These are phyloP conservation scores for Opisthocomus hoazin DNA, from an alignment of 2,113 vertebrate genomes.

Conservation along the genomic window DNA sequence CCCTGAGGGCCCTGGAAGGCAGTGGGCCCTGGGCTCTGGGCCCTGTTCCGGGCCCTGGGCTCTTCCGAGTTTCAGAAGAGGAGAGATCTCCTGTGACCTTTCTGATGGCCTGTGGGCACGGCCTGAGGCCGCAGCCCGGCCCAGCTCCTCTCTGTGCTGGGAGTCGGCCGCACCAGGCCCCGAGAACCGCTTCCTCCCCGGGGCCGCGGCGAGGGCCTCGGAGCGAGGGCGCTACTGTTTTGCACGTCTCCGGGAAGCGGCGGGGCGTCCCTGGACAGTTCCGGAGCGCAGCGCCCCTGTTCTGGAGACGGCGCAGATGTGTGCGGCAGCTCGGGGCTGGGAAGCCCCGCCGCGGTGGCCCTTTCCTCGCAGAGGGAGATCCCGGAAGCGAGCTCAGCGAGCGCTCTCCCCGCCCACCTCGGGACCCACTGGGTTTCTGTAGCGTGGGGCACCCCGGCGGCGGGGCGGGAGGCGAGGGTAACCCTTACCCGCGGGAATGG, in stretches of 20 bases:
- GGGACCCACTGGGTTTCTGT: neutral
- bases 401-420: neutral
- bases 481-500: neutral
- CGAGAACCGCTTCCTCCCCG: neutral
- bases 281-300: conserved; percentile 5
- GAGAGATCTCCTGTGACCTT: neutral
- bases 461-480: neutral
- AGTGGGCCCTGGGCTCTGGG: neutral
- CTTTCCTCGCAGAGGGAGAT: neutral
- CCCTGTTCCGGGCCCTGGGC: neutral
- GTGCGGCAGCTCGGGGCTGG: neutral
- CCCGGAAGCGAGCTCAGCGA: neutral
- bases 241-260: neutral
- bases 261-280: neutral
- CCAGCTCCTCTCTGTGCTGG: neutral
- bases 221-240: neutral
- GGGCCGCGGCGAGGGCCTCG: neutral
- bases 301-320: conserved; percentile 36
- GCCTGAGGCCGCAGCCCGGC: neutral
- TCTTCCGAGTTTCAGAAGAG: neutral
- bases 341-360: neutral
- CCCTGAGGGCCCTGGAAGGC: neutral
- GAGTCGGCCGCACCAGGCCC: neutral
- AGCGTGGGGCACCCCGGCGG: neutral
- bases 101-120: neutral